Evolutionary conservation across 1,140 invertebrate species (phyloP), one percentile per base, ranked within the genome.

Genomic region (Centruroides sculpturatus): DNA sequence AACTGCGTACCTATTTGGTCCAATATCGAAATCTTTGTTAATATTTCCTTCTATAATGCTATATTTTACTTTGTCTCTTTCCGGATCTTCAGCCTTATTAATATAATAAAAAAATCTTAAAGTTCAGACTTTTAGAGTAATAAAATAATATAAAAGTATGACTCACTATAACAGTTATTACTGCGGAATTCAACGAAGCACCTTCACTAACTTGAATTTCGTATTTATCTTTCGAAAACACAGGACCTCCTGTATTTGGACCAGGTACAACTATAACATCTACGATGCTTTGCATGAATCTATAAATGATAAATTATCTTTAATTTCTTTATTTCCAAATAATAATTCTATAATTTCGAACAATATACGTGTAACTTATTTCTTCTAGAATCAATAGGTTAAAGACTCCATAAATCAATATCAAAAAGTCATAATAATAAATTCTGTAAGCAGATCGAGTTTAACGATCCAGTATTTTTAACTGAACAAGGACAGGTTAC

Each of bases 141-240:
- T 54, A 35, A 23, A 23, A 23, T 5, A 6, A 13, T 3, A 23
- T 49, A 60, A 23, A 50, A 3, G 5, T 41, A 41, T 4, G 12
- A 73, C 72, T 75, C 75, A 81, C 82, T 57, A 74, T 75, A 51
- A 84, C 77, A 6, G 83, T 84, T 0, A 83, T 83, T 3, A 91
- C 85, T 2, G 87, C 86, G 3, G 88, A 86, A 68, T 89, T 88
- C 62, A 90, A 84, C 6, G 86, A 83, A 3, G 87, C 87, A 12
- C 88, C 87, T 71, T 92, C 89, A 65, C 87, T 90, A 5, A 92
- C 85, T 68, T 87, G 85, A 2, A 88, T 86, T 70, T 89, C 86
- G 70, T 92, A 92, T 6, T 85, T 79, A 23, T 81, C 74, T 62
- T 87, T 83, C 7, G 83, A 78, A 71, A 92, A 93, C 51, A 85